phyloP scores from a whole-genome alignment of 2,888 invertebrate genomes.

The Hirtodrosophila duncani region DNA sequence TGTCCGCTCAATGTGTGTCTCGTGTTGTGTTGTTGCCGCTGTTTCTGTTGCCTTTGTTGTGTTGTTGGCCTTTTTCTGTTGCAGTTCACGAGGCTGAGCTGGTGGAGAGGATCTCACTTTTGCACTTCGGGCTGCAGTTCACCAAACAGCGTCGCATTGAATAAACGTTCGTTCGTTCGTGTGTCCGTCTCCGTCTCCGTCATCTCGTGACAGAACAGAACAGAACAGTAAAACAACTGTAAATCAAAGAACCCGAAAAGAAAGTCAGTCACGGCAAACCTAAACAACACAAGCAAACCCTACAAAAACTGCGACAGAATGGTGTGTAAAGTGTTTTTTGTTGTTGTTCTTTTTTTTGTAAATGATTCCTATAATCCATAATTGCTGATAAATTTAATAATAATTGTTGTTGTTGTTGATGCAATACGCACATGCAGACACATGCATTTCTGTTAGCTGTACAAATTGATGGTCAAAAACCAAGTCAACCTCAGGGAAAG shows the following conservation, averaged over 20 bases:
- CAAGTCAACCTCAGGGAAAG: no score
- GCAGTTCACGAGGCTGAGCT: conserved; percentile 7
- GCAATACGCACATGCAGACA: no score
- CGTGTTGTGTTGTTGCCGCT: conserved; percentile 16
- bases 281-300: no score
- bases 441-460: no score
- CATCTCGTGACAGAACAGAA: neutral
- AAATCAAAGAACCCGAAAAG: neutral
- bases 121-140: conserved; percentile 48
- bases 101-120: conserved; percentile 39
- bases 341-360: no score
- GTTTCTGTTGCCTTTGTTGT: conserved; percentile 30
- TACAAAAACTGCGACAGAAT: no score
- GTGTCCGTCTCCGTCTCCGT: conserved; percentile 44
- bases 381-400: no score
- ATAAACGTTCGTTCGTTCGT: conserved; percentile 62
- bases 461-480: no score
- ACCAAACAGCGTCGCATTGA: conserved; percentile 64
- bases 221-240: conserved; percentile 9
- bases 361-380: no score
- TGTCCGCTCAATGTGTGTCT: conserved; percentile 11
- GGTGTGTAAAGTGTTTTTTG: no score
- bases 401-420: no score
- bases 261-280: no score
- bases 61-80: conserved; percentile 7